Conservation (phyloP, 2,888 invertebrate genomes). For the Sarcophaga subvicina region DNA sequence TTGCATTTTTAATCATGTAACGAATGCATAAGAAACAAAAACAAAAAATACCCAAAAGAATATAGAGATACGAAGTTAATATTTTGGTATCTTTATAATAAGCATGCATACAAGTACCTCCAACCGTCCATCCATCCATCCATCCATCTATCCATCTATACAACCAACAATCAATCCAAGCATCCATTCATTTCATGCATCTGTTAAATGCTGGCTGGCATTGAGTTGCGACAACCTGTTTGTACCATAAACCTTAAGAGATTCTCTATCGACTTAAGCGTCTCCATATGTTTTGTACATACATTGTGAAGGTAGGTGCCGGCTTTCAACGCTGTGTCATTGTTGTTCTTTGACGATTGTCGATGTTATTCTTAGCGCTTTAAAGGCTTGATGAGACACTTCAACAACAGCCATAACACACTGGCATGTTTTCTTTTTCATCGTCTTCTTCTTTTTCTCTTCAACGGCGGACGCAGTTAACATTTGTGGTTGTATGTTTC, state of each 20-base stretch:
- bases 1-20: constrained; percentile 55
- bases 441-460: constrained; percentile 5
- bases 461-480: background rate
- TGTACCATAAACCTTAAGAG: constrained; percentile 33
- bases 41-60: background rate
- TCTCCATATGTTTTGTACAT: background rate
- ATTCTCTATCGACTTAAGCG: background rate
- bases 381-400: constrained; percentile 68
- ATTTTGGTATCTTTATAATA: constrained; percentile 65
- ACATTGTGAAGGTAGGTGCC: constrained; percentile 61
- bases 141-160: background rate
- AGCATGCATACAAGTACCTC: constrained; percentile 43
- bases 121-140: constrained; percentile 13
- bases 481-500: constrained; percentile 15
- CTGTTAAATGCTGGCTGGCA: background rate
- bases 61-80: constrained; percentile 27
- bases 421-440: constrained; percentile 49
- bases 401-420: constrained; percentile 55
- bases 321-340: constrained; percentile 68
- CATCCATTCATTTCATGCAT: constrained; percentile 28
- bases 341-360: constrained; percentile 69
- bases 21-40: constrained; percentile 1
- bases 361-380: constrained; percentile 69
- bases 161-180: constrained; percentile 9
- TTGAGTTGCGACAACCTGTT: constrained; percentile 52